Conservation (phyloP, 2,888 invertebrate genomes). For the Cenopis cana region DNA sequence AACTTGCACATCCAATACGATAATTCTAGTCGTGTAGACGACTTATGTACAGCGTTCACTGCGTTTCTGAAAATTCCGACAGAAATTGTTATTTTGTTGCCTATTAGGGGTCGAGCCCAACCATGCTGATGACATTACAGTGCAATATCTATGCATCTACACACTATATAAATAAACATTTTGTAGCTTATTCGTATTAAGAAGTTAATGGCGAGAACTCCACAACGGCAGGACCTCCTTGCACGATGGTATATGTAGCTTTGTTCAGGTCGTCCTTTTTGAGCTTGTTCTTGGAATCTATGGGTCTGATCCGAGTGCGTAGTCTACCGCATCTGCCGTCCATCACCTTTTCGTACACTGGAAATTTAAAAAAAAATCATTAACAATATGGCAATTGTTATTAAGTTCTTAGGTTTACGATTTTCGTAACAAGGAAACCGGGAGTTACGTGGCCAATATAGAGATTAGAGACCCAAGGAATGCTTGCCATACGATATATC, state of each 20-base stretch:
- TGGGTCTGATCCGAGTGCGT: constrained; percentile 72
- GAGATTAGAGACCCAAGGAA: no score
- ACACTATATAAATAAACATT: not conserved
- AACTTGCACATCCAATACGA: no score
- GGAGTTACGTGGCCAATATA: no score
- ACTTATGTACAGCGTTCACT: not conserved
- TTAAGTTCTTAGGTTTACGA: not conserved
- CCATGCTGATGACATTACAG: not conserved
- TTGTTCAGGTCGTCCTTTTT: constrained; percentile 72
- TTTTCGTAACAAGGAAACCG: no score
- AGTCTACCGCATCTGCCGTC: constrained; percentile 76
- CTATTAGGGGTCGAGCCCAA: not conserved
- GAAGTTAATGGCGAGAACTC: constrained; percentile 58
- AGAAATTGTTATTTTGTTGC: not conserved
- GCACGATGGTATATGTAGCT: constrained; percentile 71
- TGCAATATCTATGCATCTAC: no score
- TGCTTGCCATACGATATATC: not conserved
- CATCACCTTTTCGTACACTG: constrained; percentile 74
- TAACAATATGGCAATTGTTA: not conserved
- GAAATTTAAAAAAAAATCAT: constrained; percentile 23
- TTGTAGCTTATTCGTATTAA: not conserved
- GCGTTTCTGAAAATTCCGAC: not conserved
- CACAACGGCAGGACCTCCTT: constrained; percentile 62
- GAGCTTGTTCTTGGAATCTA: constrained; percentile 67
- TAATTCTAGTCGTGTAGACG: no score